A percentile compares a stretch with the other conserved stretches of the same genome.
phyloP scores from a whole-genome alignment of 2,113 vertebrate species.

The Bettongia penicillata region DNA sequence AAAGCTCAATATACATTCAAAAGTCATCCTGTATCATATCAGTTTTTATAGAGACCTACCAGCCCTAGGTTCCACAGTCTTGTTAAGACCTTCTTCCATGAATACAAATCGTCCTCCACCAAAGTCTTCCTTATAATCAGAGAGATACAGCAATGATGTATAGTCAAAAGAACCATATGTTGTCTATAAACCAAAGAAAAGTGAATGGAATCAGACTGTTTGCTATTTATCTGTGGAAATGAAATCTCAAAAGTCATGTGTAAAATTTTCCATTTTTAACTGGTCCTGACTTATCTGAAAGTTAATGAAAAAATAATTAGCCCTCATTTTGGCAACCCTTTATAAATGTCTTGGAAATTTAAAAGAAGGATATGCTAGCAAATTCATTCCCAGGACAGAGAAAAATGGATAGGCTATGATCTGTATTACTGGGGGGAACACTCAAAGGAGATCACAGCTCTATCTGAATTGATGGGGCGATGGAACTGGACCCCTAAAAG shows the following conservation, averaged over 20 bases:
- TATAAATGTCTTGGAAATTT: no score
- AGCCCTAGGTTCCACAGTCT: conserved; percentile 92
- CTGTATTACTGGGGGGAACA: no score
- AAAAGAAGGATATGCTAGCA: no score
- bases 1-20: neutral
- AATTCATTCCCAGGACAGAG: no score
- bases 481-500: no score
- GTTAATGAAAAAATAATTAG: no score
- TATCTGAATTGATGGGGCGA: no score
- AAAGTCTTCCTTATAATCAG: conserved; percentile 93
- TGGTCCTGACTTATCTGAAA: neutral
- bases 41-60: conserved; percentile 80
- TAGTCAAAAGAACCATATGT: conserved; percentile 98
- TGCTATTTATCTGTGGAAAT: neutral
- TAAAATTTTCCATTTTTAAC: neutral
- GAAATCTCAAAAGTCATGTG: neutral
- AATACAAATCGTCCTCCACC: conserved; percentile 94
- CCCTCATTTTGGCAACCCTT: no score
- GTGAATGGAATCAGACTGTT: neutral
- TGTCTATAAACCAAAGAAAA: conserved; percentile 82
- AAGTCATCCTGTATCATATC: neutral
- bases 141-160: conserved; percentile 95
- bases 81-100: conserved; percentile 91
- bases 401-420: no score
- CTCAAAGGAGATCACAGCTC: no score